Evolutionary conservation across 2,888 invertebrate genomes (phyloP).

Genomic region (Nipponacmea schrenckii): DNA sequence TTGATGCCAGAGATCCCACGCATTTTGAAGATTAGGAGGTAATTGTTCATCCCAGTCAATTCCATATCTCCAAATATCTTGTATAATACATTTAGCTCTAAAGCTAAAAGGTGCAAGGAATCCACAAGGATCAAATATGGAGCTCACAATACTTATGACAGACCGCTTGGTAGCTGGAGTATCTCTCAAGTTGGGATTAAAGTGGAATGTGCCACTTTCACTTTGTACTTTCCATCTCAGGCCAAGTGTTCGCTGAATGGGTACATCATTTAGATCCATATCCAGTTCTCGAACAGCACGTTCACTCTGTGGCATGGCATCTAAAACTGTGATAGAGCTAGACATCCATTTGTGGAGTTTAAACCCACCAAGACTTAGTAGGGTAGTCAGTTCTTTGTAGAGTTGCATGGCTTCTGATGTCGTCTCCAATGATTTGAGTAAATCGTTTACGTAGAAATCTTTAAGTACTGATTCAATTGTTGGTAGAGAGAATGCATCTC

Average conservation of each 20-base stretch:
- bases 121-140: neutral
- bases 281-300: slow-evolving; percentile 2
- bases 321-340: slow-evolving; percentile 5
- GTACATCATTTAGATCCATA: slow-evolving; percentile 6
- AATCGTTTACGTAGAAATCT: slow-evolving; percentile 17
- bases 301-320: slow-evolving; percentile 14
- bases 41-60: too few relatives aligned
- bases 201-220: slow-evolving; percentile 7
- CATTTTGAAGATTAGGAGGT: neutral
- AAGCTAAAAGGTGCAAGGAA: neutral
- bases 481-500: neutral
- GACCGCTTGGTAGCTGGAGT: neutral
- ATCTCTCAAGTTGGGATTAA: slow-evolving; percentile 3
- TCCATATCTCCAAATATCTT: too few relatives aligned
- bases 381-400: neutral
- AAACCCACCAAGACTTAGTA: slow-evolving; percentile 9
- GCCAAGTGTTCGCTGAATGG: slow-evolving; percentile 11
- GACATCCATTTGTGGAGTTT: slow-evolving; percentile 3
- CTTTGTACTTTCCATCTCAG: slow-evolving; percentile 3
- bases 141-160: neutral
- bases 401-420: neutral
- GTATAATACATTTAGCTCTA: neutral
- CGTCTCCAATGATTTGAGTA: slow-evolving; percentile 9
- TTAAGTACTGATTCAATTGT: neutral
- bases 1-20: neutral